phyloP scores from a whole-genome alignment of 2,113 vertebrate genomes.

The Gopherus evgoodei region DNA sequence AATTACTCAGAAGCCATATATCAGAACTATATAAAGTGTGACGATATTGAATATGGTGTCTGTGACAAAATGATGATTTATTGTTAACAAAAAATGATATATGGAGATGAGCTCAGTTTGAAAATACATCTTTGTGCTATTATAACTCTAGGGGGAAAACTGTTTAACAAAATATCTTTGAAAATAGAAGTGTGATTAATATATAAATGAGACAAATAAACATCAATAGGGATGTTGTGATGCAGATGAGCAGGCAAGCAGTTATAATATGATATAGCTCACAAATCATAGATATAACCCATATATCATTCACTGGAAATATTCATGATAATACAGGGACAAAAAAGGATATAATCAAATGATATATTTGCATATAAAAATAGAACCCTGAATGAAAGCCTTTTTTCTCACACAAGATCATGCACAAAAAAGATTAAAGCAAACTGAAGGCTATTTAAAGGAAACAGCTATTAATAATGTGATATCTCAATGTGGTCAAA shows the following conservation, averaged over 20 bases:
- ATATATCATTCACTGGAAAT: slow-evolving; percentile 80
- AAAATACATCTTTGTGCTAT: slow-evolving; percentile 66
- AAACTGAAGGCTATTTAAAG: slow-evolving; percentile 55
- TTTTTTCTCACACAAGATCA: slow-evolving; percentile 56
- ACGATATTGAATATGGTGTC: slow-evolving; percentile 33
- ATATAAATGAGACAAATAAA: slow-evolving; percentile 80
- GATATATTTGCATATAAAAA: slow-evolving; percentile 81
- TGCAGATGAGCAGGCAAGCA: slow-evolving; percentile 75
- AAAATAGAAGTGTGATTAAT: slow-evolving; percentile 78
- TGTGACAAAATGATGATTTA: slow-evolving; percentile 73
- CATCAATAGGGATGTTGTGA: slow-evolving; percentile 74
- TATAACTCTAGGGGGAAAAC: slow-evolving; percentile 66
- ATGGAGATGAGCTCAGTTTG: slow-evolving; percentile 72
- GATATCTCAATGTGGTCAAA: slow-evolving; percentile 61
- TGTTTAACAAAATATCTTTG: slow-evolving; percentile 74
- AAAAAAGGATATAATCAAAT: slow-evolving; percentile 77
- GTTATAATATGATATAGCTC: slow-evolving; percentile 78
- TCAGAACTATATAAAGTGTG: slow-evolving; percentile 61
- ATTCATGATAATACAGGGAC: slow-evolving; percentile 76
- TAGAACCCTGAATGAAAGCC: slow-evolving; percentile 55
- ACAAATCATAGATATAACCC: slow-evolving; percentile 76
- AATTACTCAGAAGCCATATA: slow-evolving; percentile 75
- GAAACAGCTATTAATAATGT: slow-evolving; percentile 66
- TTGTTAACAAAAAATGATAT: slow-evolving; percentile 61
- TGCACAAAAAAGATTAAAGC: slow-evolving; percentile 52